Conservation (phyloP, 2,888 invertebrate species). For the Seira sanloemensis region DNA sequence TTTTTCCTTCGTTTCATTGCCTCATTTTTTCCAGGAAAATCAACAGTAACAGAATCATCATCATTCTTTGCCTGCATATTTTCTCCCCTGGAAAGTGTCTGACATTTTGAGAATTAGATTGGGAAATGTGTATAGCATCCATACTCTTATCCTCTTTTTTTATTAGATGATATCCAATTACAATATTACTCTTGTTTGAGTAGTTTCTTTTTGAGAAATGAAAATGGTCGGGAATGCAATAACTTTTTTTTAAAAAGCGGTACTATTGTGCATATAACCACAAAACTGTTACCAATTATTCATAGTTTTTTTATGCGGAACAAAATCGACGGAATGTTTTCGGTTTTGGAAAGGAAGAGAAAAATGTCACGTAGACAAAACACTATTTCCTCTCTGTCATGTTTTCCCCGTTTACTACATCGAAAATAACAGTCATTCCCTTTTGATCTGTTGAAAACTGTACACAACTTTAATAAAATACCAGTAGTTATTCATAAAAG, state of each 20-base stretch:
- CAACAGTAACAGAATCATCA: slow-evolving; percentile 21
- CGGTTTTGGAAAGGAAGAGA: neutral
- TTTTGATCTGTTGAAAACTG: slow-evolving; percentile 6
- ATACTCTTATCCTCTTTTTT: neutral
- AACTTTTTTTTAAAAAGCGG: neutral
- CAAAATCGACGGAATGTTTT: neutral
- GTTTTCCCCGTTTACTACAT: neutral
- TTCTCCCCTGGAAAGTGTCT: slow-evolving; percentile 21
- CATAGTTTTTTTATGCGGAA: neutral
- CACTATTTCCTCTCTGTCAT: slow-evolving; percentile 36
- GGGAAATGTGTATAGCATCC: neutral
- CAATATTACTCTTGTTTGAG: slow-evolving; percentile 4
- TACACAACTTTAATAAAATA: no score
- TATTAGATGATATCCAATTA: slow-evolving; percentile 17
- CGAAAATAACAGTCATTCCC: neutral
- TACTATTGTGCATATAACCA: neutral
- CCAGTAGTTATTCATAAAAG: no score
- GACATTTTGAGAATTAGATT: slow-evolving; percentile 41
- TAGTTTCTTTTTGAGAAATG: neutral
- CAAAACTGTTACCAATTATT: no score
- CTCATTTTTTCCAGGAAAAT: slow-evolving; percentile 36
- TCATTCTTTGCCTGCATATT: slow-evolving; percentile 3
- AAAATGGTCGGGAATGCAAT: neutral
- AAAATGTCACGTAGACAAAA: slow-evolving; percentile 45
- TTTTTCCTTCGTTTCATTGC: slow-evolving; percentile 15